Conservation (phyloP, 2,113 vertebrate genomes). For the Leptobrachium ailaonicum region DNA sequence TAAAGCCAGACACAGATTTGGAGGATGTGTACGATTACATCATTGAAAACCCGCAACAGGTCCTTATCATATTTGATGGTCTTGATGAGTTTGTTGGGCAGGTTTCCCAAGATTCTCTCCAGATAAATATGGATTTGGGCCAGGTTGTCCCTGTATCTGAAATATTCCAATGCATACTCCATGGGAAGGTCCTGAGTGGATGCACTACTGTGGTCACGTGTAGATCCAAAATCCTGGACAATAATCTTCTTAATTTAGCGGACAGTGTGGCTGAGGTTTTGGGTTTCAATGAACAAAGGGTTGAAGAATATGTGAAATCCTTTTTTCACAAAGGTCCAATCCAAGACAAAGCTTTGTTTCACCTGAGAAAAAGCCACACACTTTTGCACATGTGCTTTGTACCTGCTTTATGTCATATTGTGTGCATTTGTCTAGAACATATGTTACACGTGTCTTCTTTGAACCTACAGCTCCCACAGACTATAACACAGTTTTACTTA, state of each 20-base stretch:
- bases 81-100: constrained; percentile 79
- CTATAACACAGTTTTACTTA: constrained; percentile 81
- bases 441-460: constrained; percentile 57
- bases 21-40: constrained; percentile 72
- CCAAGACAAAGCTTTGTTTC: constrained; percentile 61
- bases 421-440: constrained; percentile 78
- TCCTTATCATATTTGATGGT: constrained; percentile 85
- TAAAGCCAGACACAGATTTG: constrained; percentile 60
- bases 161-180: constrained; percentile 76
- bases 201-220: constrained; percentile 85
- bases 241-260: constrained; percentile 60
- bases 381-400: constrained; percentile 80
- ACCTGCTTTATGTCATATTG: constrained; percentile 78
- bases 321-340: constrained; percentile 65
- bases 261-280: constrained; percentile 71
- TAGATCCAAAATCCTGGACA: constrained; percentile 67
- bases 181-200: constrained; percentile 74
- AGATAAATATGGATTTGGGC: constrained; percentile 14
- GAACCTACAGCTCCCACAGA: constrained; percentile 66
- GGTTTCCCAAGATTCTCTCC: not conserved
- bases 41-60: constrained; percentile 67
- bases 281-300: constrained; percentile 70
- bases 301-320: constrained; percentile 71
- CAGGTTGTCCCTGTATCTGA: constrained; percentile 60
- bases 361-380: constrained; percentile 63